Evolutionary conservation across 2,888 invertebrate genomes (phyloP), one percentile per base, ranked within the genome.

Genomic region (Gnatocerus cornutus): DNA sequence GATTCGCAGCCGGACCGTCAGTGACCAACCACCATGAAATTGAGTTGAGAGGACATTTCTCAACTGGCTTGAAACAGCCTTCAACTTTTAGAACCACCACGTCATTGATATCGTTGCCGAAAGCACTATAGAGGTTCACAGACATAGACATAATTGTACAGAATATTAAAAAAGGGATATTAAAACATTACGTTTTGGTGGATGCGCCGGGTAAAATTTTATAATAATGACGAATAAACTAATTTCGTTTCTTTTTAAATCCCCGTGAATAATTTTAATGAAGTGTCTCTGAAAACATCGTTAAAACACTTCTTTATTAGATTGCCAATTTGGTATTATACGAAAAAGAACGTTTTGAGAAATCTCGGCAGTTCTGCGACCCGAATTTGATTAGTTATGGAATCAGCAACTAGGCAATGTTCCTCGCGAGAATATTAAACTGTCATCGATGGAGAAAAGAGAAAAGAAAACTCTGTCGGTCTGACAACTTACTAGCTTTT

Each of bases 1-100:
- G 73, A 75, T 72, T 73, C 72, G 75, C 72, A 71, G 72, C 72
- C 72, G 74, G 74, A 74, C 78, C 78, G 81, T 78, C 80, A 75
- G 79, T 78, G 79, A 76, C 79, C 80, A 81, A 78, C 82, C 82
- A 79, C 80, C 82, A 79, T 82, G 82, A 82, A 83, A 82, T 83
- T 82, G 80, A 80, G 79, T 81, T 77, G 81, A 79, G 79, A 76
- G 79, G 80, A 81, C 80, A 80, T 81, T 80, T 79, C 80, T 81
- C 80, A 81, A 79, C 77, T 73, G 74, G 71, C 74, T 75, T 68
- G 73, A 73, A 75, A 68, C 53, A 29, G 62, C 50, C 61, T 61
- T 65, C 56, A 53, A 46, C 61, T 46, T 61, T 46, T 46, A 55
- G 56, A 30, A 45, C 9, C 10, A 10, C 37, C 48, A 58, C 53